Evolutionary conservation across 2,113 vertebrate species (phyloP).

Genomic region (Hydropotes inermis): DNA sequence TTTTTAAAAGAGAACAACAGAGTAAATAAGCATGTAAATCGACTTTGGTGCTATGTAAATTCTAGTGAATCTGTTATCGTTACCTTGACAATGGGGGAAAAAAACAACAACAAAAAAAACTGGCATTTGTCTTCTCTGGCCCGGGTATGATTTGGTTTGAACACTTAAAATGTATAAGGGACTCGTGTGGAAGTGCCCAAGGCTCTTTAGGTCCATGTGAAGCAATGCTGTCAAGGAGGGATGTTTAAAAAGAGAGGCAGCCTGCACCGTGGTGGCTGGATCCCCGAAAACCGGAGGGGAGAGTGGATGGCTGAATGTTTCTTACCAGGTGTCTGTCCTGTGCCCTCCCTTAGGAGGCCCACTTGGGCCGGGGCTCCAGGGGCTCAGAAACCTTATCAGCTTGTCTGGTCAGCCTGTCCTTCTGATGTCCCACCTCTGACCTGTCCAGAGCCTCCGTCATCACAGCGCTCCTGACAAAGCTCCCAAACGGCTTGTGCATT

Average conservation of each 20-base stretch:
- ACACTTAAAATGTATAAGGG: constrained; percentile 15
- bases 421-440: background rate
- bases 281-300: background rate
- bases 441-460: background rate
- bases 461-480: fast-evolving
- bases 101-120: background rate
- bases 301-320: fast-evolving
- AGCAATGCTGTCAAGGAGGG: fast-evolving
- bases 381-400: background rate
- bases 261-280: fast-evolving
- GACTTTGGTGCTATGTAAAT: constrained; percentile 81
- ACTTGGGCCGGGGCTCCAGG: fast-evolving
- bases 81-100: constrained; percentile 79
- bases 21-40: constrained; percentile 86
- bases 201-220: fast-evolving
- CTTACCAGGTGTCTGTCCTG: background rate
- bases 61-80: constrained; percentile 80
- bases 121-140: constrained; percentile 40
- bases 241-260: background rate
- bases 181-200: background rate
- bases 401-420: background rate
- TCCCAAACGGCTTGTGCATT: background rate
- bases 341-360: background rate
- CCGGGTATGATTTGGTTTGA: constrained; percentile 8
- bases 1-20: constrained; percentile 77